Evolutionary conservation across 2,797 vertebrate genomes (phyloP).

Genomic region (Eospalax fontanierii): DNA sequence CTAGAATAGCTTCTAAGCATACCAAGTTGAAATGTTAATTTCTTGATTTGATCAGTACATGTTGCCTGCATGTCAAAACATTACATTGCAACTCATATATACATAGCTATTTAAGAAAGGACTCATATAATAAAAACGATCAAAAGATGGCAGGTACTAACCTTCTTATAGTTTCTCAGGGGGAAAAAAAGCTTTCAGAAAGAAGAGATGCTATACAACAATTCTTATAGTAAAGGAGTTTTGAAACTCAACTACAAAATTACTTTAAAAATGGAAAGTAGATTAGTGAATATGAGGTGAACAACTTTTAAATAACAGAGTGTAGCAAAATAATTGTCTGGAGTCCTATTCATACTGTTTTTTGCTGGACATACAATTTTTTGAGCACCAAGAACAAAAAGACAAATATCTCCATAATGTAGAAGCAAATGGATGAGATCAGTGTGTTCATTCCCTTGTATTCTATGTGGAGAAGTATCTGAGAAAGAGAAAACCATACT

Average conservation of each 20-base stretch:
- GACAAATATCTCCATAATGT: background rate
- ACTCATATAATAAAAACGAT: background rate
- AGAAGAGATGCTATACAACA: background rate
- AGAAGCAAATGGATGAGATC: background rate
- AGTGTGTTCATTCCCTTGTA: background rate
- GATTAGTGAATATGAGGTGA: background rate
- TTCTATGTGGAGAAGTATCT: background rate
- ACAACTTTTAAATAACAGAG: background rate
- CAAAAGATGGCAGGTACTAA: background rate
- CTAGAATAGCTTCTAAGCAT: background rate
- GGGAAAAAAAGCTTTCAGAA: conserved; percentile 45
- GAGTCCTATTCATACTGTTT: conserved; percentile 1
- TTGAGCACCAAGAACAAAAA: background rate
- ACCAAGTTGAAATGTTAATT: background rate
- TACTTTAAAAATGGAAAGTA: conserved; percentile 17
- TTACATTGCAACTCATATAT: background rate
- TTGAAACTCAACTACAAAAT: conserved; percentile 41
- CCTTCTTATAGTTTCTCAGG: background rate
- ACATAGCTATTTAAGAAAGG: background rate
- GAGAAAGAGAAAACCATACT: background rate
- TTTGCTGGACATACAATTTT: conserved; percentile 19
- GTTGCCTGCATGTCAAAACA: background rate
- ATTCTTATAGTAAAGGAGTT: background rate
- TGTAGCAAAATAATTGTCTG: background rate
- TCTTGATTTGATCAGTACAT: background rate